phyloP scores from a whole-genome alignment of 2,888 invertebrate genomes.

The Pharmacophagus antenor region DNA sequence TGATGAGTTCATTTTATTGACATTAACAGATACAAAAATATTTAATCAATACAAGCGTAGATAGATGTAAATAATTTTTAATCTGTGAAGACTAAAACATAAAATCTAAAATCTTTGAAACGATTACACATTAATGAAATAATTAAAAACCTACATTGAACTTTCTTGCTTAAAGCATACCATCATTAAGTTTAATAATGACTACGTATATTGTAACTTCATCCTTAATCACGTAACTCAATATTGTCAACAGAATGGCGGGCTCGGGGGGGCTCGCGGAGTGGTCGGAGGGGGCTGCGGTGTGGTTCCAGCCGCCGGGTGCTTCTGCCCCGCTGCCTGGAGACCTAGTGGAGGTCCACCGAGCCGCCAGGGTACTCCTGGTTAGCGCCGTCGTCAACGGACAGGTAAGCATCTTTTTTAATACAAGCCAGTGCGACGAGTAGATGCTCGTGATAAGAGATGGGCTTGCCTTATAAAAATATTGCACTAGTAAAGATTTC shows the following conservation, averaged over 20 bases:
- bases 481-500: too few species aligned
- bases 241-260: conserved; percentile 61
- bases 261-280: conserved; percentile 78
- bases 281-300: conserved; percentile 91
- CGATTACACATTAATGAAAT: too few species aligned
- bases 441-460: too few species aligned
- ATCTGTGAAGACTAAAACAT: background rate
- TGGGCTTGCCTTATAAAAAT: too few species aligned
- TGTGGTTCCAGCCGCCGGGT: conserved; percentile 95
- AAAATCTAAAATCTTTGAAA: too few species aligned
- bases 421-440: too few species aligned
- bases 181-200: background rate
- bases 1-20: too few species aligned
- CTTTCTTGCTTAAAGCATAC: too few species aligned
- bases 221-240: background rate
- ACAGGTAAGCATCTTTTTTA: conserved; percentile 81
- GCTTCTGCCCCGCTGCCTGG: conserved; percentile 94
- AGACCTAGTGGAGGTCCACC: conserved; percentile 93
- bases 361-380: conserved; percentile 93
- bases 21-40: too few species aligned
- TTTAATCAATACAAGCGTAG: too few species aligned
- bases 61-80: too few species aligned
- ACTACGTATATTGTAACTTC: background rate
- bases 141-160: too few species aligned
- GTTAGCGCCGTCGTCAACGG: conserved; percentile 93